Base-by-base conservation (phyloP, 2,113 vertebrate species). In the Romanogobio albipinnatus region DNA sequence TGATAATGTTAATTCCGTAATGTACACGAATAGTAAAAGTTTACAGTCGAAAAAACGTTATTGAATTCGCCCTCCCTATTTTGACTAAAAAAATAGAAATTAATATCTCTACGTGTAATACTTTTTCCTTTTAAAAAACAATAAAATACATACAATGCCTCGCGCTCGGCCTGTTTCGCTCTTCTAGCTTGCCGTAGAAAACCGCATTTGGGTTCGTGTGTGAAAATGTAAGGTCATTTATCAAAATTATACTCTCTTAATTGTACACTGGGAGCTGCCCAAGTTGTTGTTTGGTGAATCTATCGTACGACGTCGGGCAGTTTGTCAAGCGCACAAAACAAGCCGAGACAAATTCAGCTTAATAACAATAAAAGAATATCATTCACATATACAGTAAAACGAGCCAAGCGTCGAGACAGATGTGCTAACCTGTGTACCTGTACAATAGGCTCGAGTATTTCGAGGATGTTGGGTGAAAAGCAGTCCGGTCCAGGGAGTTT, bases 21-120 rank as follows among this genome's bases (percentile, higher is more conserved):
- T 93, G 93, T 94, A 95, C 94, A 94, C 90, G 91, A 93, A 91
- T 94, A 93, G 92, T 91, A 94, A 93, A 94, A 91, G 91, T 93
- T 93, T 94, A 95, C 93, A 95, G 93, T 94, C 91, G 92, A 92
- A 94, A 95, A 93, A 90, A n/a, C n/a, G 89, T 93, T 86, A 88
- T 92, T 87, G 82, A 90, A 91, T 90, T 93, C 89, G 87, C 92
- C 92, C 90, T 92, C 90, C 92, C 89, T 91, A 93, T 92, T 93
- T 91, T 91, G 90, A 91, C 91, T 90, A 93, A 91, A 90, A 93
- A 89, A 92, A 92, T 89, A 90, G 86, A 94, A 93, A 94, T 90
- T 84, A 92, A 92, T 89, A 90, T 94, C 89, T 93, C 91, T 94
- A 93, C 93, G 91, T 86, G 90, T 94, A 95, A 95, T 94, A 95